Base-by-base conservation (phyloP, 2,113 vertebrate species). In the Elachura formosa region DNA sequence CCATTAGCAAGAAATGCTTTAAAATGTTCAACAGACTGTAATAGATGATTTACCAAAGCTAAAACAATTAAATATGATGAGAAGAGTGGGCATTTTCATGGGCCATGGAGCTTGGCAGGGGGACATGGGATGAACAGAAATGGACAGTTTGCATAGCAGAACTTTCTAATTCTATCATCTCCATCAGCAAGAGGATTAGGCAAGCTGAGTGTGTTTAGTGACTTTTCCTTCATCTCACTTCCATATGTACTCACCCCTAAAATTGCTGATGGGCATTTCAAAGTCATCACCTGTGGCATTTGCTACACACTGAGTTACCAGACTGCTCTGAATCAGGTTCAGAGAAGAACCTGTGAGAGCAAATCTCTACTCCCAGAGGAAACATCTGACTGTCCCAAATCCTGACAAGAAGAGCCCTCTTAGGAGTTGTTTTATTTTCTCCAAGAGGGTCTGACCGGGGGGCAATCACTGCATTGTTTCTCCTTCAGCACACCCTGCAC, bases 1-100 rank as follows among this genome's bases (percentile, higher is more conserved):
- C 91, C 95, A 92, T 96, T 95, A 95, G 84, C 51, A 94, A 96
- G 78, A 85, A 94, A 93, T 4, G 8, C 83, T 89, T 91, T 59
- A 82, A 94, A 87, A 92, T 58, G 84, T 74, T 88, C 82, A 82
- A 87, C 74, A 88, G 74, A 49, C 78, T 86, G 55, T 71, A 95
- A 86, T 48, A 81, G 87, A 74, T 86, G 82, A 91, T 92, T 92
- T 93, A 94, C 74, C 87, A 86, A 75, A 84, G 67, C 82, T 86
- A 62, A 74, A 84, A 74, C 75, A 81, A 95, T 77, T 90, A 76
- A 85, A 88, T 52, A 48, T 51, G 61, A 41, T 64, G 78, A 90
- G 59, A 87, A 92, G 76, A 77, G 85, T 41, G 85, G 76, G 82
- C 51, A 91, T 63, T 93, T 95, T 87, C 67, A 59, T 21, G 45